phyloP scores from a whole-genome alignment of 2,797 vertebrate genomes.

The Falco cherrug region DNA sequence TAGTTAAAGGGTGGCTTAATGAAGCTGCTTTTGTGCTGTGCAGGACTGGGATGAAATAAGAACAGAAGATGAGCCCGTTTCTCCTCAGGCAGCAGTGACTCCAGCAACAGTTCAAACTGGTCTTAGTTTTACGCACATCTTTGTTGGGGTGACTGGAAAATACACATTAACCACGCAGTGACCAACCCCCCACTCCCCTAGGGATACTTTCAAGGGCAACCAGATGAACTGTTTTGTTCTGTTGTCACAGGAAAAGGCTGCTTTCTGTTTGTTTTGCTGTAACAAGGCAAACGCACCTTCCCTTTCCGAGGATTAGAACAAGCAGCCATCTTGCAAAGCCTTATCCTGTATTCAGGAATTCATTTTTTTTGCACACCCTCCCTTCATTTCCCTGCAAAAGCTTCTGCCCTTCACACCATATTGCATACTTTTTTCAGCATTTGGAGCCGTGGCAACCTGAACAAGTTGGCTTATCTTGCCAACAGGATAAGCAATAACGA shows the following conservation, averaged over 20 bases:
- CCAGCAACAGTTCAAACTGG: not conserved
- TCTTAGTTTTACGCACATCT: not conserved
- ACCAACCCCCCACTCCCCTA: not conserved
- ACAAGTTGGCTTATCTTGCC: not conserved
- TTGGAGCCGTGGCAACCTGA: slow-evolving; percentile 18
- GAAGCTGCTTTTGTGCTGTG: not conserved
- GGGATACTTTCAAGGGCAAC: not conserved
- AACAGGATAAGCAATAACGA: slow-evolving; percentile 13
- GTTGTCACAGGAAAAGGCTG: not conserved
- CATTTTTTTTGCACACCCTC: not conserved
- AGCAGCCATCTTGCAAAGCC: not conserved
- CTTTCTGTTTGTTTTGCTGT: not conserved
- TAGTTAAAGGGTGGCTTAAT: not conserved
- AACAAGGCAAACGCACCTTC: not conserved
- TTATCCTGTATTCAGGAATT: not conserved
- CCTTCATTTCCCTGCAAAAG: not conserved
- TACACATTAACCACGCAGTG: not conserved
- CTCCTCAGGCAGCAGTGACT: not conserved
- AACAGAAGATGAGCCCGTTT: not conserved
- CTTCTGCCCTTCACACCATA: slow-evolving; percentile 17
- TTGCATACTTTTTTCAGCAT: not conserved
- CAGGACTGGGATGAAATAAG: not conserved
- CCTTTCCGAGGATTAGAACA: not conserved
- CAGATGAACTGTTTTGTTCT: not conserved
- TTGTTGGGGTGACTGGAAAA: not conserved